Evolutionary conservation across 1,140 invertebrate genomes (phyloP), one percentile per base, ranked within the genome.

Genomic region (Drosophila ogumai): DNA sequence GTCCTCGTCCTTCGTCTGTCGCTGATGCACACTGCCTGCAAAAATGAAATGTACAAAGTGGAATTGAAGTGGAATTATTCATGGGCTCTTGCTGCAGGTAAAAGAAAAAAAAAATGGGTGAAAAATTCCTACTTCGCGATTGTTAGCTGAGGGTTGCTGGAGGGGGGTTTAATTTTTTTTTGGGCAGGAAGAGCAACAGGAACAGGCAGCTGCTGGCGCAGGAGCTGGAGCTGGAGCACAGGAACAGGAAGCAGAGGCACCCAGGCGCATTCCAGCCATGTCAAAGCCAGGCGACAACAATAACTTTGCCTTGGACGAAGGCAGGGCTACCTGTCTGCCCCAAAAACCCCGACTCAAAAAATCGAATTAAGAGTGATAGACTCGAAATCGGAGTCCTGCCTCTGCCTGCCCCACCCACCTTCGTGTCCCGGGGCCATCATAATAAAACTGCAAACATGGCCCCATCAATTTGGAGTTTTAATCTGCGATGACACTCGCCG

Each of bases 61-160:
- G 52, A 88, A 88, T 87, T 87, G 82, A 82, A 87, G 79, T 84
- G 81, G 85, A 88, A 88, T 88, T 88, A 88, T 88, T 88, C 84
- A 88, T 88, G 76, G 84, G 76, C 68, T 76, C 81, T 32, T 17
- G n/a, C 10, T 3, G 19, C 25, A 25, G 5, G 25, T 5, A 0
- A 0, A 3, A 15, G 25, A 0, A 0, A 3, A 15, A 52, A 28
- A 34, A 36, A 44, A 9, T 36, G 43, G n/a, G 19, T 17, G 5
- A 5, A 6, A 49, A 10, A 59, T 61, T 64, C 25, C 55, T 67
- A 41, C 60, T 66, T 65, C 44, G 41, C 56, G 41, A 74, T 81
- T 61, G 82, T 65, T 77, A 84, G 75, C 60, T 68, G 17, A 22
- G 22, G 22, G 22, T 22, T 22, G 22, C 2, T 28, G 25, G 25